phyloP scores from a whole-genome alignment of 64 coral and sea anemone species.

The Actinia equina region DNA sequence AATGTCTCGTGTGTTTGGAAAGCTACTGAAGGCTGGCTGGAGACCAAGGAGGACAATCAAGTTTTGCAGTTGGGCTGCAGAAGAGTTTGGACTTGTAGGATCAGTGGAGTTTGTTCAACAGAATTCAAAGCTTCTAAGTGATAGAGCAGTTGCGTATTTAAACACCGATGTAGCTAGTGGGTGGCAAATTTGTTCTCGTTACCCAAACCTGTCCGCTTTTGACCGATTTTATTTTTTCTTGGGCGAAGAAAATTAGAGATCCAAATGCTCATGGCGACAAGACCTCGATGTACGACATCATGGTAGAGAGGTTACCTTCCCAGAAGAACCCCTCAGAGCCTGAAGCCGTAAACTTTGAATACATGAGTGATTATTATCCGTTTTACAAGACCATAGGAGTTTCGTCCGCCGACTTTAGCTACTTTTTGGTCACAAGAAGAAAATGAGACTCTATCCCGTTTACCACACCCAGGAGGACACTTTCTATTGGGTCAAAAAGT shows the following conservation, averaged over 20 bases:
- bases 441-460: slow-evolving; percentile 18
- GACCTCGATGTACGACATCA: slow-evolving; percentile 38
- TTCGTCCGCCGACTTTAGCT: slow-evolving; percentile 48
- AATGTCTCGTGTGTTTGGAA: slow-evolving; percentile 69
- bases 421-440: slow-evolving; percentile 45
- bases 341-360: background rate
- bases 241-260: slow-evolving; percentile 37
- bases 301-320: background rate
- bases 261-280: slow-evolving; percentile 32
- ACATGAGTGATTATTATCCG: slow-evolving; percentile 55
- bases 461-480: slow-evolving; percentile 67
- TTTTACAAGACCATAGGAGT: slow-evolving; percentile 55
- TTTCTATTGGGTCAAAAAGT: slow-evolving; percentile 65
- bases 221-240: slow-evolving; percentile 29
- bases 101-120: slow-evolving; percentile 90
- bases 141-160: slow-evolving; percentile 78
- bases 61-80: slow-evolving; percentile 90
- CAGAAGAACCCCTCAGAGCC: background rate
- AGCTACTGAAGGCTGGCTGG: slow-evolving; percentile 59
- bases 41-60: slow-evolving; percentile 76
- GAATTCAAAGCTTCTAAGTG: slow-evolving; percentile 61
- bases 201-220: slow-evolving; percentile 25
- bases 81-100: slow-evolving; percentile 89
- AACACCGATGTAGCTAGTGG: slow-evolving; percentile 50
- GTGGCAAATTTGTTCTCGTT: slow-evolving; percentile 22